These are phyloP conservation scores for Gryllus longicercus DNA, from an alignment of 2,888 invertebrate species.

Conservation along the genomic window DNA sequence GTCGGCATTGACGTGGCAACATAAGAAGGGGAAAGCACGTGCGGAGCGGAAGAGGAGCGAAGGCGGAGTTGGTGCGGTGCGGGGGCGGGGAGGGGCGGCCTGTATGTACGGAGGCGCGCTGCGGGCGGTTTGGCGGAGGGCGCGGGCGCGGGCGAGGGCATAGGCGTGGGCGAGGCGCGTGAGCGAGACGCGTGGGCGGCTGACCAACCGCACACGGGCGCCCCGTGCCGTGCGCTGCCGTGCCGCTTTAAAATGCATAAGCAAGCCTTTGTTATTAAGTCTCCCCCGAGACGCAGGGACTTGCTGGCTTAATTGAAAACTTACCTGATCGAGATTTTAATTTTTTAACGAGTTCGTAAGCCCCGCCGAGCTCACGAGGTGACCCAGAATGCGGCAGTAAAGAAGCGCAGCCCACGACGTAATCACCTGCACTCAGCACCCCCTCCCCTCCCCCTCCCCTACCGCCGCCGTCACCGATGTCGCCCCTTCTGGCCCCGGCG, in stretches of 20 bases:
- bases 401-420: not conserved
- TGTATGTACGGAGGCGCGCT: no score
- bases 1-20: no score
- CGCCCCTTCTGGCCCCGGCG: no score
- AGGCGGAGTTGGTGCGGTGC: no score
- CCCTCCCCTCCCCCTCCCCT: not conserved
- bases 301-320: constrained; percentile 2
- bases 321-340: constrained; percentile 17
- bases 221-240: not conserved
- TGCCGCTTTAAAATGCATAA: constrained; percentile 6
- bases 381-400: constrained; percentile 8
- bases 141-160: no score
- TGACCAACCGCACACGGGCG: not conserved
- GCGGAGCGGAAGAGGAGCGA: no score
- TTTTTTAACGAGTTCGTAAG: constrained; percentile 17
- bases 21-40: no score
- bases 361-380: constrained; percentile 17
- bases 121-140: no score
- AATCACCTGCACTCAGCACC: constrained; percentile 5
- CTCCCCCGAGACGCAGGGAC: constrained; percentile 17
- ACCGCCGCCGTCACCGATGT: not conserved
- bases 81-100: no score
- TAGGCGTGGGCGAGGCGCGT: not conserved
- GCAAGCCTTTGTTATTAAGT: not conserved
- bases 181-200: not conserved